Base-by-base conservation (phyloP, 2,113 vertebrate species). In the Cyphomyrus discorhynchus region DNA sequence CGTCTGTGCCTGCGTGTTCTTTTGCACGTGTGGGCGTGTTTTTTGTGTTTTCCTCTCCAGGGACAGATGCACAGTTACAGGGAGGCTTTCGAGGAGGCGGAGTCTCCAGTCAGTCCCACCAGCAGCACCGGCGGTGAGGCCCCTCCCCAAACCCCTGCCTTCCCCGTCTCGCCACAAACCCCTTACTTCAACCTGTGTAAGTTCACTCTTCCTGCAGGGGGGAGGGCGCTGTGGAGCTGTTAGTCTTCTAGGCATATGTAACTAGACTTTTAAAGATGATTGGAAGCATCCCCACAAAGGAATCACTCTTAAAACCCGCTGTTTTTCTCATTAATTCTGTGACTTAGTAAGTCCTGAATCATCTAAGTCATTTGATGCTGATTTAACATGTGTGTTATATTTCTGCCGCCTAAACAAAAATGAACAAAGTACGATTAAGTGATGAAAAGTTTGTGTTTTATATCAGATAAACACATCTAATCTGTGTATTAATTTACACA, bases 21-120 rank as follows among this genome's bases (percentile, higher is more conserved):
- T 80, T 15, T 90, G 82, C 84, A 50, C 46, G 27, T 89, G 62
- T 91, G 21, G 89, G 45, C 90, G 19, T 87, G 39, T 46, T 10
- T 87, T 56, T 21, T 39, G 8, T 93, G n/a, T 89, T 77, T 50
- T 87, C 89, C 0, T 87, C 87, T 39, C 0, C 94, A 99, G 98
- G 97, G 96, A 94, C 96, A 98, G 91, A 97, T 99, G 93, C 98
- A 99, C 94, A 99, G 98, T 94, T 99, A 99, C 95, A 97, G 97
- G 88, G 98, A 99, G 88, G 98, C 98, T 89, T 99, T 99, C 0
- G 98, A 99, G 92, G 98, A 99, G 93, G 95, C 97, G 92, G 98
- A 99, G 2, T 95, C 95, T 17, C 95, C 96, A 0, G 92, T 94
- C 91, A 97, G 96, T 92, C 97, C 97, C 53, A 95, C 96, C 62